Evolutionary conservation across 2,113 vertebrate genomes (phyloP).

Genomic region (Cepphus grylle): DNA sequence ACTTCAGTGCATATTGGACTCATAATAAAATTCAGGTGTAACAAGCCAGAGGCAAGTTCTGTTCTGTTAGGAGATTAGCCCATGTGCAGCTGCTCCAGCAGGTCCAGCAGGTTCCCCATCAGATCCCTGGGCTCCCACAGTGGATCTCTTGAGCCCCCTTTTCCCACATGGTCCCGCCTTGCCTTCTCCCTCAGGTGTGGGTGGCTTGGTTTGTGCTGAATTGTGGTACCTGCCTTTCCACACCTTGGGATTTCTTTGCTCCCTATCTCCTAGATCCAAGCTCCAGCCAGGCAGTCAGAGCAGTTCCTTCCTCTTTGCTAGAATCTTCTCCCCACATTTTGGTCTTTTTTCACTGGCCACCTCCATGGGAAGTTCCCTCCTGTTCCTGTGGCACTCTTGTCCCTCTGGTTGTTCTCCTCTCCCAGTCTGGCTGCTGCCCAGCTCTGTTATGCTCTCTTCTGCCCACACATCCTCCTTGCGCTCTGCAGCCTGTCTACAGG

Average conservation of each 20-base stretch:
- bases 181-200: not conserved
- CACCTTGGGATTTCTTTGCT: not conserved
- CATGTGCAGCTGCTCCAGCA: not conserved
- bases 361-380: not conserved
- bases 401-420: fast-evolving
- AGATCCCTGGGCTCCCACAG: conserved; percentile 19
- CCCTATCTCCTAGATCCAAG: not conserved
- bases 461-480: not conserved
- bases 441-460: not conserved
- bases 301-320: not conserved
- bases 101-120: conserved; percentile 44
- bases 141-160: not conserved
- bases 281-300: not conserved
- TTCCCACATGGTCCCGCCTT: not conserved
- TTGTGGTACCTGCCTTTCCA: not conserved
- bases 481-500: not conserved
- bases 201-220: not conserved
- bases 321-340: not conserved
- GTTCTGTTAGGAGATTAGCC: not conserved
- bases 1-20: not conserved
- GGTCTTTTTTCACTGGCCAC: not conserved
- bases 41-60: conserved; percentile 36
- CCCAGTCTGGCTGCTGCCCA: not conserved
- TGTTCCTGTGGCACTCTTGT: not conserved
- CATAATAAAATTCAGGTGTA: not conserved